These are phyloP conservation scores for Idaea dimidiata DNA, from an alignment of 2,888 invertebrate species.

Conservation along the genomic window DNA sequence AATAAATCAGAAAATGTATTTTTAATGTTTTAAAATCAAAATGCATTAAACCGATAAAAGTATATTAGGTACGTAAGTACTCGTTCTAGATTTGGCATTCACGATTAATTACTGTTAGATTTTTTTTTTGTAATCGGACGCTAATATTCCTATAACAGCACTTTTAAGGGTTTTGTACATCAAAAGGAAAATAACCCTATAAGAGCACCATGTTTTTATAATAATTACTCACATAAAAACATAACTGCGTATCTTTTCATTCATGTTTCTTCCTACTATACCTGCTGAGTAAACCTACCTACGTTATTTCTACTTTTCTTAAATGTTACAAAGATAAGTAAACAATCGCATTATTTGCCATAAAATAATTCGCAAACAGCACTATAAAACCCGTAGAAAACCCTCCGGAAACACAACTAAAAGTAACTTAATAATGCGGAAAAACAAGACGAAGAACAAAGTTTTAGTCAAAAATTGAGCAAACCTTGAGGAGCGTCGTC, in stretches of 20 bases:
- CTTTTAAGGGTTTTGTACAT: no score
- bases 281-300: neutral
- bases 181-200: no score
- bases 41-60: no score
- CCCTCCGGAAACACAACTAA: conserved; percentile 27
- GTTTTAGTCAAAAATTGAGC: conserved; percentile 28
- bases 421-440: conserved; percentile 27
- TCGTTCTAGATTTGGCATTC: no score
- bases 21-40: no score
- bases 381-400: conserved; percentile 17
- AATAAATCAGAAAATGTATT: no score
- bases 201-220: no score
- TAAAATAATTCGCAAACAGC: conserved; percentile 18
- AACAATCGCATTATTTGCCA: conserved; percentile 1
- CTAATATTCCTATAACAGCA: no score
- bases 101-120: no score
- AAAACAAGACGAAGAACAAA: conserved; percentile 9
- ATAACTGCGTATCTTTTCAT: neutral
- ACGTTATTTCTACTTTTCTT: neutral
- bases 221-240: no score
- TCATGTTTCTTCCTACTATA: neutral
- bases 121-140: no score
- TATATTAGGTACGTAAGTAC: no score
- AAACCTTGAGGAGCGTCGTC: conserved; percentile 40
- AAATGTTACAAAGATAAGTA: neutral